Percentiles rank a stretch among this genome's conserved stretches.
Evolutionary conservation across 2,888 invertebrate genomes (phyloP).

Genomic region (Aleiodes leptofemur): DNA sequence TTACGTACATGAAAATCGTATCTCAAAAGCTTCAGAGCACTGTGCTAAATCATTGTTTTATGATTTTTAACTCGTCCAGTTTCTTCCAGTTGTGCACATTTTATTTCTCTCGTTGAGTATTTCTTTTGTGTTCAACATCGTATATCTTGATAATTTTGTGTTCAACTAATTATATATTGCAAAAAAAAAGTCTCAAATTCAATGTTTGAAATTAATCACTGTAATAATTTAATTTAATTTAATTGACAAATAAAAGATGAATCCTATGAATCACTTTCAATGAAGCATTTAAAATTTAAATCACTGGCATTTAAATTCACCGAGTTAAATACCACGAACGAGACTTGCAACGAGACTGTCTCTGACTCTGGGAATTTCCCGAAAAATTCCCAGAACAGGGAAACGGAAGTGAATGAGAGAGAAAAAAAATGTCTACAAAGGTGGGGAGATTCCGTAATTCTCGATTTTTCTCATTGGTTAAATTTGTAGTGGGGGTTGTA

Average conservation of each 20-base stretch:
- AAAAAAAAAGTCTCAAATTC: too few species aligned
- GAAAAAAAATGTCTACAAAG: conserved; percentile 45
- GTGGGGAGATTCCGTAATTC: conserved; percentile 36
- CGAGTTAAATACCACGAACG: conserved; percentile 10
- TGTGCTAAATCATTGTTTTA: conserved; percentile 44
- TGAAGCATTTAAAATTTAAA: conserved; percentile 22
- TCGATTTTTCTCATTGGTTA: conserved; percentile 7
- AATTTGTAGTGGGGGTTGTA: conserved; percentile 24
- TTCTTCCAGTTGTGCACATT: conserved; percentile 7
- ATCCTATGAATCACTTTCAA: too few species aligned
- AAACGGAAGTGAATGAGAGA: conserved; percentile 47
- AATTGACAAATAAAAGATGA: conserved; percentile 6
- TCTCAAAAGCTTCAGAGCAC: conserved; percentile 2
- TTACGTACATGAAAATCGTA: conserved; percentile 24
- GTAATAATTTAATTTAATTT: neutral
- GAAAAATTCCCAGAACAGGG: conserved; percentile 45
- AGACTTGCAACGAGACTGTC: conserved; percentile 15
- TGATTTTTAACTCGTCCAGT: conserved; percentile 30
- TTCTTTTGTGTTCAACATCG: conserved; percentile 37
- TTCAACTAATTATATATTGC: too few species aligned
- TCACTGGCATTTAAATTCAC: conserved; percentile 22
- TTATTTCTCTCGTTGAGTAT: conserved; percentile 30
- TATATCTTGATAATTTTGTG: conserved; percentile 25
- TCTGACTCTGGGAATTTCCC: conserved; percentile 55
- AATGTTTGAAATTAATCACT: too few species aligned